Evolutionary conservation across 1,140 invertebrate genomes (phyloP), one percentile per base, ranked within the genome.

Genomic region (Eumaeus atala): DNA sequence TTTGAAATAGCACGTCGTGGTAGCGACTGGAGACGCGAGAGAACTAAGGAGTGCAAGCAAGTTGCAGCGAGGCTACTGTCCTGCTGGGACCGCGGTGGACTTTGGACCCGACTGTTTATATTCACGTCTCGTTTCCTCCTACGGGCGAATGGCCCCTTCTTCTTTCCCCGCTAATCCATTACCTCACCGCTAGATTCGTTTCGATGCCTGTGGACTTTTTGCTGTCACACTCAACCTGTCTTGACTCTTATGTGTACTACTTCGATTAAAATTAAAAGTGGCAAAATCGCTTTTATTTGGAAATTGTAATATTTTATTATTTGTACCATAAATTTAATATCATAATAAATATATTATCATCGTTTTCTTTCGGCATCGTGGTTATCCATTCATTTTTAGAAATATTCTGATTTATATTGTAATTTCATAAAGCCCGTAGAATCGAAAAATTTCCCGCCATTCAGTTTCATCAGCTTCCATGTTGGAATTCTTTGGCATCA

Each of bases 81-180:
- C 77, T 72, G 67, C 64, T 66, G 65, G 66, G 66, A 48, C 59
- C 61, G 67, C 66, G 77, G 2, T 28, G 21, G 76, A 85, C 82
- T 84, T 83, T 84, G 74, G 72, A 80, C 78, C 63, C 61, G 64
- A 65, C 61, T 81, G 76, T 83, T 82, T 71, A 66, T 81, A 71
- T 74, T 61, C 61, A 60, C 62, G 62, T 83, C 77, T 68, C 71
- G 65, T 71, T 82, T 69, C 40, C 70, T 69, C 77, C 56, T 65
- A 54, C 47, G 59, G 53, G 56, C 50, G 17, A 51, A 56, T 49
- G 59, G 57, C 59, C 76, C 71, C 64, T 63, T 40, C 67, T 70
- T 61, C 35, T 66, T 60, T 67, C 67, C 61, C 62, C 64, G 66
- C 65, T 72, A 16, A 40, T 16, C 12, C 21, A 28, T 74, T 59